phyloP scores from a whole-genome alignment of 2,888 invertebrate species.

The Elysia crispata region DNA sequence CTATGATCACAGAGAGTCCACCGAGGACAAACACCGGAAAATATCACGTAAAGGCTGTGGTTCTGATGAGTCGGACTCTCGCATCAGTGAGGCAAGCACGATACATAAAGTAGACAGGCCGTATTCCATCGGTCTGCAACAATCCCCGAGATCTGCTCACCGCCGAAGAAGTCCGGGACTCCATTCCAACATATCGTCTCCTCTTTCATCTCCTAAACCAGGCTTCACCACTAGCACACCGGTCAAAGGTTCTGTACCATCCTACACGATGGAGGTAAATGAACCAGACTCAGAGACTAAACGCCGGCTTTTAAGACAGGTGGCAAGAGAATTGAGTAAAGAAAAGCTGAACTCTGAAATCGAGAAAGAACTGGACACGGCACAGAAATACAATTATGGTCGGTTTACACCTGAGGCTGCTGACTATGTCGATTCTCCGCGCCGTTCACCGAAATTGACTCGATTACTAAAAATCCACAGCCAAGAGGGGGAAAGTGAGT shows the following conservation, averaged over 20 bases:
- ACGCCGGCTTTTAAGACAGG: too few relatives aligned
- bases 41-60: not conserved
- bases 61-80: not conserved
- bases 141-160: not conserved
- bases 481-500: not conserved
- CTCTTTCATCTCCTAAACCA: too few relatives aligned
- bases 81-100: not conserved
- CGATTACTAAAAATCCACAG: not conserved
- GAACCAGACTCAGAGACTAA: too few relatives aligned
- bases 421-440: not conserved
- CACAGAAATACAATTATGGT: too few relatives aligned
- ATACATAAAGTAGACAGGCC: not conserved
- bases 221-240: slow-evolving; percentile 41
- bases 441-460: not conserved
- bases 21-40: not conserved
- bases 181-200: not conserved
- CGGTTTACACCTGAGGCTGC: not conserved
- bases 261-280: not conserved
- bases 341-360: too few relatives aligned
- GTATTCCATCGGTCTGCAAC: not conserved
- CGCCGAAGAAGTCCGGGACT: not conserved
- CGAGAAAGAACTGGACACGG: too few relatives aligned
- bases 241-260: not conserved
- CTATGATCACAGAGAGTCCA: not conserved
- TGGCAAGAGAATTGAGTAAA: too few relatives aligned